These are phyloP conservation scores for Danio kyathit DNA, from an alignment of 2,797 vertebrate genomes.

Conservation along the genomic window DNA sequence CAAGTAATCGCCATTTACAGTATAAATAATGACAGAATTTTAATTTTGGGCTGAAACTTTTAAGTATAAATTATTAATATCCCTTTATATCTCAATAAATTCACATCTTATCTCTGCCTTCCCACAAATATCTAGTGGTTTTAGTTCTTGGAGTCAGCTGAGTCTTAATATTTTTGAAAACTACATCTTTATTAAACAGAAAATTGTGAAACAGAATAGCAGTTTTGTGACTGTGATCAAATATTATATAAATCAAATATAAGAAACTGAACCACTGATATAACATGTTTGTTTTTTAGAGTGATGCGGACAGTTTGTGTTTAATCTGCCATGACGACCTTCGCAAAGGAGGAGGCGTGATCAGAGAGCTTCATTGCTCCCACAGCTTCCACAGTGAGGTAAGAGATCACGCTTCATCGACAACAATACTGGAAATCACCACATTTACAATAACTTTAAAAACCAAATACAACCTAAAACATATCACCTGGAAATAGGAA, in stretches of 20 bases:
- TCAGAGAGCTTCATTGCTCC: conserved; percentile 73
- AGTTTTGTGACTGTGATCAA: conserved; percentile 7
- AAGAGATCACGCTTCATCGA: conserved; percentile 12
- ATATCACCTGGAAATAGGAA: not conserved
- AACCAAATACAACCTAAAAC: not conserved
- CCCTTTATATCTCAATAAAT: no score
- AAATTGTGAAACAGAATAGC: not conserved
- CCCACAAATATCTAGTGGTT: not conserved
- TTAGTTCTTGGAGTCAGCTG: not conserved
- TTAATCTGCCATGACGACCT: conserved; percentile 76
- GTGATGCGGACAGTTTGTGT: conserved; percentile 73
- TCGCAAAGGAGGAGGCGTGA: conserved; percentile 63
- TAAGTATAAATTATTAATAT: no score
- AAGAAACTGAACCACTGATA: not conserved
- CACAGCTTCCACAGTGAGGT: conserved; percentile 74
- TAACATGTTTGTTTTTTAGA: conserved; percentile 63
- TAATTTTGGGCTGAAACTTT: no score
- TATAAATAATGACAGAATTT: no score
- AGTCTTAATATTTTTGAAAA: not conserved
- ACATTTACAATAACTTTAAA: not conserved
- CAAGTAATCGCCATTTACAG: no score
- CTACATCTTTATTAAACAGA: not conserved
- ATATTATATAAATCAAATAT: not conserved
- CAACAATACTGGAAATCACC: not conserved
- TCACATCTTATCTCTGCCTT: no score